Evolutionary conservation across 2,797 vertebrate species (phyloP), one percentile per base, ranked within the genome.

Genomic region (Melanotaenia nigrans): DNA sequence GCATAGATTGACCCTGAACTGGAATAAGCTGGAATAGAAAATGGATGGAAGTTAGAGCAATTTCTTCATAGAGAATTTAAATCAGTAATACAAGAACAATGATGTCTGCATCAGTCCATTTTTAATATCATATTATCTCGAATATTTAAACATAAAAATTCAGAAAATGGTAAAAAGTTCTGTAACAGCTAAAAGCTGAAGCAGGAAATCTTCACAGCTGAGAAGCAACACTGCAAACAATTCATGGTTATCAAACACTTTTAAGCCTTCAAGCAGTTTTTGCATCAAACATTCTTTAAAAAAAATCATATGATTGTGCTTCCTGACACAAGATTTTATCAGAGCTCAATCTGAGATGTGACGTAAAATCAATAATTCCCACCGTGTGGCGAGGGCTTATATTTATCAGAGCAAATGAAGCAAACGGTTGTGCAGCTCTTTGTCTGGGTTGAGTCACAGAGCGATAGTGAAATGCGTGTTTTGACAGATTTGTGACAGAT

Each of bases 401-500:
- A 47, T n/a, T 57, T 10, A 20, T 38, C 47, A 42, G 0, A 47
- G 59, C 54, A 58, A 66, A 75, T 18, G 0, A 51, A 45, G 30
- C 30, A 33, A 16, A 36, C 0, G 11, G 30, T 3, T 18, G 38
- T 13, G 1, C 30, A 20, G 11, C 14, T 5, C 53, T 42, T 36
- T 40, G 25, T 65, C 24, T 45, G 4, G 6, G 25, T 20, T 14
- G 49, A 60, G 36, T 72, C 28, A 0, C 20, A 20, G 22, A 4
- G 42, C 65, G 2, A 5, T 35, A 20, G 20, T 61, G 45, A 86
- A 78, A 60, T 40, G n/a, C 47, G 10, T 59, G 57, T 71, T 77
- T 61, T 49, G 33, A 59, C 10, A 3, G 35, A 79, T 78, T 53
- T 20, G 12, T 61, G 57, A 57, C 87, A 87, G 83, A 88, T 80